phyloP scores from a whole-genome alignment of 2,797 vertebrate genomes.

The Dendrocincla fuliginosa region DNA sequence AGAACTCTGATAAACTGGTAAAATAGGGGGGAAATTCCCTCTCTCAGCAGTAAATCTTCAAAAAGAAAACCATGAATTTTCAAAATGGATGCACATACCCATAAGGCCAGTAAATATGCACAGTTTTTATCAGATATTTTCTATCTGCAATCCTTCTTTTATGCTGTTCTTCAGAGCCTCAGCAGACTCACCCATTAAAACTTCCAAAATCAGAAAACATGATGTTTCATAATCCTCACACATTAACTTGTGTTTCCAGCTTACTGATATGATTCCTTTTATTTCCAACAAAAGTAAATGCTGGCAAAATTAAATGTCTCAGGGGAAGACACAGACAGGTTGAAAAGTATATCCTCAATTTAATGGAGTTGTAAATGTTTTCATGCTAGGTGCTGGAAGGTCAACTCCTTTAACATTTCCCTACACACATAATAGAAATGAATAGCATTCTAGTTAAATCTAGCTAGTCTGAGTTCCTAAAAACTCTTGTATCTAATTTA shows the following conservation, averaged over 20 bases:
- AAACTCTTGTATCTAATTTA: neutral
- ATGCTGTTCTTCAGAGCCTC: neutral
- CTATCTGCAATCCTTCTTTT: neutral
- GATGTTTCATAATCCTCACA: neutral
- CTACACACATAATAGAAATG: neutral
- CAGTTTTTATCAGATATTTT: neutral
- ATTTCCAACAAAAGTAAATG: neutral
- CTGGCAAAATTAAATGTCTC: neutral
- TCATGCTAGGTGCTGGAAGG: neutral
- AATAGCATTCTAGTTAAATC: neutral
- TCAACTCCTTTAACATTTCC: conserved; percentile 15
- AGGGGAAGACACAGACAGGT: neutral
- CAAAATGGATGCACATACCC: neutral
- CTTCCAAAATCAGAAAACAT: neutral
- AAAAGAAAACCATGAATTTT: neutral
- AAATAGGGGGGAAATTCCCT: neutral
- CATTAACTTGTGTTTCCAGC: neutral
- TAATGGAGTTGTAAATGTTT: conserved; percentile 14
- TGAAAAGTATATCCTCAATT: neutral
- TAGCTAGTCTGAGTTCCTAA: neutral
- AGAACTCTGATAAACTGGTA: neutral
- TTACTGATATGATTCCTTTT: neutral
- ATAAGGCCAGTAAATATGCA: neutral
- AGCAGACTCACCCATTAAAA: neutral
- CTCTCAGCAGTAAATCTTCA: neutral